Percentiles rank a stretch among this genome's conserved stretches.
Conservation (phyloP, 2,888 invertebrate species). For the Isoperla grammatica region DNA sequence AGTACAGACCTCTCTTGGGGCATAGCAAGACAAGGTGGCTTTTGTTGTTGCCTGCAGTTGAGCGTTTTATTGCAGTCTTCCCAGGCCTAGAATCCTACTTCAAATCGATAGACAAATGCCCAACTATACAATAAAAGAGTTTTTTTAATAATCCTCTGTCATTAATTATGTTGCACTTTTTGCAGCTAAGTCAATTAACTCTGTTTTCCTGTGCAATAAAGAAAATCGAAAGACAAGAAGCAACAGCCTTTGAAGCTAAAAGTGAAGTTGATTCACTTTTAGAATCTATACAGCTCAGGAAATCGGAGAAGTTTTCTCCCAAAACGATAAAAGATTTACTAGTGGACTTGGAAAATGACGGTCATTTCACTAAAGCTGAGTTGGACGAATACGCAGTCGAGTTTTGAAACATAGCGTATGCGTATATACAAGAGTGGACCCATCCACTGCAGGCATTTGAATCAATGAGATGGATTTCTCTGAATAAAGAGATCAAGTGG, state of each 20-base stretch:
- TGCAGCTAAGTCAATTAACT: conserved; percentile 4
- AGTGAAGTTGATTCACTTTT: background rate
- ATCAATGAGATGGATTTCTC: background rate
- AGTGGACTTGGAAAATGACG: background rate
- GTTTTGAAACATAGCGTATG: background rate
- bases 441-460: background rate
- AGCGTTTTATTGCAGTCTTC: conserved; percentile 36
- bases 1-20: conserved; percentile 35
- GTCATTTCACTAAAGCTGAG: background rate
- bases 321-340: background rate
- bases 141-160: conserved; percentile 31
- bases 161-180: conserved; percentile 4
- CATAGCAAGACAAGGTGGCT: conserved; percentile 36
- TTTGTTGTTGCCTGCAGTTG: conserved; percentile 35
- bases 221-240: background rate
- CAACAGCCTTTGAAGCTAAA: background rate
- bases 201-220: conserved; percentile 11
- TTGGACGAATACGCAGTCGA: background rate
- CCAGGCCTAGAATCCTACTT: conserved; percentile 35
- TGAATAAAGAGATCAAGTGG: background rate
- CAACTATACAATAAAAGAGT: conserved; percentile 29
- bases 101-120: conserved; percentile 34
- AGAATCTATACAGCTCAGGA: background rate
- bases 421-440: too few species aligned
- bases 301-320: background rate